Conservation (phyloP, 1,140 invertebrate genomes). For the Brachionus angularis region DNA sequence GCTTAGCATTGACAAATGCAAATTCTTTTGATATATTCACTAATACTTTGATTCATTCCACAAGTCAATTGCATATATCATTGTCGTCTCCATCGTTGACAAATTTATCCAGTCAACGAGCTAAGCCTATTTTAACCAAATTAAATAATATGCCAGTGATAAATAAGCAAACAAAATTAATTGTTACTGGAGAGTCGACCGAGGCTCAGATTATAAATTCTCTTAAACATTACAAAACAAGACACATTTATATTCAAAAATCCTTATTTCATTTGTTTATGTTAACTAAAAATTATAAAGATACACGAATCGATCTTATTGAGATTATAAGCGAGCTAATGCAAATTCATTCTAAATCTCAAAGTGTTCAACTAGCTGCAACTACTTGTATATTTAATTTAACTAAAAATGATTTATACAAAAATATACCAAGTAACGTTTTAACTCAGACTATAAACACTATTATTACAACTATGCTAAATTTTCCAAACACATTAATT, state of each 20-base stretch:
- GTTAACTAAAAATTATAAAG: neutral
- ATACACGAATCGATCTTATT: neutral
- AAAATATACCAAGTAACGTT: neutral
- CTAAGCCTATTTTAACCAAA: no score
- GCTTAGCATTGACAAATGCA: constrained; percentile 28
- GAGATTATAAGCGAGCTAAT: constrained; percentile 1
- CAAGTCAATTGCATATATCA: neutral
- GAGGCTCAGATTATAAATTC: constrained; percentile 2
- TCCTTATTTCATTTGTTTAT: constrained; percentile 12
- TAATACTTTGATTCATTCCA: neutral
- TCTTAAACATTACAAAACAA: neutral
- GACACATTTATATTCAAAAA: constrained; percentile 13
- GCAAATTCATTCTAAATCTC: neutral
- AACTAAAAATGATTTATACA: constrained; percentile 3
- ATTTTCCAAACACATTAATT: constrained; percentile 21
- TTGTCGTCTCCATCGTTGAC: neutral
- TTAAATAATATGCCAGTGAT: no score
- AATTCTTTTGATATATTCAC: constrained; percentile 12
- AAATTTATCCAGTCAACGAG: neutral
- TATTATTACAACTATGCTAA: neutral
- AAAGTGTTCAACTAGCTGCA: constrained; percentile 12
- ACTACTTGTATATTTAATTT: constrained; percentile 27
- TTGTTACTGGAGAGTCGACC: constrained; percentile 18
- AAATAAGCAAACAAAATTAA: neutral
- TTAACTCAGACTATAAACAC: constrained; percentile 16